Evolutionary conservation across 2,113 vertebrate species (phyloP), one percentile per base, ranked within the genome.

Genomic region (Anas platyrhynchos): DNA sequence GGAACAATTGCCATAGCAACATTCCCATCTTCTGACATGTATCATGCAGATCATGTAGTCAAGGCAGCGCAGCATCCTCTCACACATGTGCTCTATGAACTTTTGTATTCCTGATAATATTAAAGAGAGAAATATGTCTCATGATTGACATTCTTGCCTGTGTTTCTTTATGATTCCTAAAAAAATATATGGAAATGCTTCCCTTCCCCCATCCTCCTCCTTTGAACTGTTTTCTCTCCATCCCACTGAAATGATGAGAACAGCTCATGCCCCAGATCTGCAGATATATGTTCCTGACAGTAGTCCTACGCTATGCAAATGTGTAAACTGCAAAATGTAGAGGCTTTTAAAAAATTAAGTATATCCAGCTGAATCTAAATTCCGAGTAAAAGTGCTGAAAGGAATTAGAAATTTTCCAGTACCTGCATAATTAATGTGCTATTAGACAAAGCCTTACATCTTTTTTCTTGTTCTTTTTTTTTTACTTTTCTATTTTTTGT

Each of bases 281-380:
- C 72, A 96, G 86, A 94, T 96, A 83, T 73, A 86, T 71, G 63
- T 96, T 97, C 85, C 66, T 93, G 91, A 96, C 83, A 95, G 93
- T 79, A 98, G 96, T 89, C 94, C 93, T 67, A 95, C 89, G 83
- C 88, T 95, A 91, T 91, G 89, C 92, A 96, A 97, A 97, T 89
- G 82, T 87, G 83, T 93, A 94, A 97, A 93, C 55, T 86, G 89
- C 88, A 96, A 96, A 97, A 96, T 94, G 74, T 18, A 82, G 78
- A 91, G 43, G 25, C 54, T 63, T 82, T 94, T 13, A 86, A 93
- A 84, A 97, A 95, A 95, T 86, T 58, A 89, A 91, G 72, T 77
- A 83, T 54, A 86, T 58, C 86, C 69, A 94, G 79, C 75, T 90
- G 91, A 91, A 81, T 59, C 85, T 89, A 94, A 93, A 96, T 80